Evolutionary conservation across 2,113 vertebrate genomes (phyloP).

Genomic region (Drymodes brunneopygia): DNA sequence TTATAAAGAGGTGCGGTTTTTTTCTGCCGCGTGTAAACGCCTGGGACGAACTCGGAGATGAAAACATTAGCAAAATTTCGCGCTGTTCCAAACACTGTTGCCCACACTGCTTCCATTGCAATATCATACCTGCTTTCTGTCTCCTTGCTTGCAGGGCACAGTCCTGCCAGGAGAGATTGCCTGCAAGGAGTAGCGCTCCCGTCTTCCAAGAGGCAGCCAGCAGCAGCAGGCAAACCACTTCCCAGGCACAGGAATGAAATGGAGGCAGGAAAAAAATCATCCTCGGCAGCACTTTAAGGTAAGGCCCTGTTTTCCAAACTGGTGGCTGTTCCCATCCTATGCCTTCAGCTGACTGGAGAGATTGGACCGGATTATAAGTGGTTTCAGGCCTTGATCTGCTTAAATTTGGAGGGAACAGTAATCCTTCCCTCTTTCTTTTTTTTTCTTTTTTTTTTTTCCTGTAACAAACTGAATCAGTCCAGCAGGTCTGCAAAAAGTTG

Average conservation of each 20-base stretch:
- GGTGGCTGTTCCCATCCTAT: no score
- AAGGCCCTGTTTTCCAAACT: neutral
- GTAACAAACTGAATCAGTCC: neutral
- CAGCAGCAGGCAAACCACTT: neutral
- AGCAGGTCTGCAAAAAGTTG: neutral
- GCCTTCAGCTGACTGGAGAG: neutral
- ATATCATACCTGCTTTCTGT: neutral
- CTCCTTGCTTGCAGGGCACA: neutral
- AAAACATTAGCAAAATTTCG: neutral
- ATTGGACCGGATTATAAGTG: neutral
- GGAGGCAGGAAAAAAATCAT: neutral
- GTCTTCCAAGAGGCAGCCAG: neutral
- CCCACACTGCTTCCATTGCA: neutral
- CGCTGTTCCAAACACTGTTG: neutral
- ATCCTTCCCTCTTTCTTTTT: fast-evolving
- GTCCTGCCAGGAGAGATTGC: neutral
- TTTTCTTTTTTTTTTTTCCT: neutral
- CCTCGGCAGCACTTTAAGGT: neutral
- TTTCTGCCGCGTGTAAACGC: neutral
- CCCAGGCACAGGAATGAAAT: neutral
- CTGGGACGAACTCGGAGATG: neutral
- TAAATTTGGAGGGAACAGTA: neutral
- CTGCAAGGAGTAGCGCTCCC: fast-evolving
- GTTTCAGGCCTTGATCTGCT: neutral
- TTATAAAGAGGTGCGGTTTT: neutral